Evolutionary conservation across 2,888 invertebrate genomes (phyloP).

Genomic region (Eupithecia abbreviata): DNA sequence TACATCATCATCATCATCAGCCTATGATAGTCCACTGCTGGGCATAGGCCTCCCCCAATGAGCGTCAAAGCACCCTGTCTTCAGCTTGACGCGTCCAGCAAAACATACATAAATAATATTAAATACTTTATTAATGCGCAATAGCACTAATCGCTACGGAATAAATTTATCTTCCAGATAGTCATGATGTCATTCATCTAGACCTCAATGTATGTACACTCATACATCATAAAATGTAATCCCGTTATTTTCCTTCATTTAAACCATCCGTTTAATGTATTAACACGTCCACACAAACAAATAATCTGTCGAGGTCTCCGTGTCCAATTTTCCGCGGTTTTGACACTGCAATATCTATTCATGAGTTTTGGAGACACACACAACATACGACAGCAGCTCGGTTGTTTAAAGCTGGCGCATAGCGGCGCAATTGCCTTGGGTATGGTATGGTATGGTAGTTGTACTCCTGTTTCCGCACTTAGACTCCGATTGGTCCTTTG

Average conservation of each 20-base stretch:
- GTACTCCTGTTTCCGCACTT: too few species aligned
- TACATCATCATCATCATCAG: too few species aligned
- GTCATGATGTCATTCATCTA: not conserved
- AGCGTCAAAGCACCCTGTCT: too few species aligned
- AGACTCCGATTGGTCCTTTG: too few species aligned
- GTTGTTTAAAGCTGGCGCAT: not conserved
- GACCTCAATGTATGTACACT: not conserved
- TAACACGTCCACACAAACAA: conserved; percentile 54
- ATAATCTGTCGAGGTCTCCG: conserved; percentile 57
- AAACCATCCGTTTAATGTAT: conserved; percentile 26
- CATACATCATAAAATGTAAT: not conserved
- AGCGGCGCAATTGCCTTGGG: not conserved
- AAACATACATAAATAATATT: too few species aligned
- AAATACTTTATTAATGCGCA: too few species aligned
- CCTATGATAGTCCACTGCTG: too few species aligned
- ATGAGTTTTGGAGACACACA: conserved; percentile 65
- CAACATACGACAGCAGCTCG: conserved; percentile 22
- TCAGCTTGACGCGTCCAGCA: too few species aligned
- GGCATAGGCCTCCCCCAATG: too few species aligned
- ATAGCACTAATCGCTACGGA: too few species aligned
- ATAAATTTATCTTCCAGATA: too few species aligned
- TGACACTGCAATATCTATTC: conserved; percentile 77
- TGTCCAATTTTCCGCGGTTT: conserved; percentile 74
- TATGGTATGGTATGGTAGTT: too few species aligned
- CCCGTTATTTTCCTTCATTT: not conserved